phyloP scores from a whole-genome alignment of 1,140 invertebrate genomes.

The Diorhabda sublineata region DNA sequence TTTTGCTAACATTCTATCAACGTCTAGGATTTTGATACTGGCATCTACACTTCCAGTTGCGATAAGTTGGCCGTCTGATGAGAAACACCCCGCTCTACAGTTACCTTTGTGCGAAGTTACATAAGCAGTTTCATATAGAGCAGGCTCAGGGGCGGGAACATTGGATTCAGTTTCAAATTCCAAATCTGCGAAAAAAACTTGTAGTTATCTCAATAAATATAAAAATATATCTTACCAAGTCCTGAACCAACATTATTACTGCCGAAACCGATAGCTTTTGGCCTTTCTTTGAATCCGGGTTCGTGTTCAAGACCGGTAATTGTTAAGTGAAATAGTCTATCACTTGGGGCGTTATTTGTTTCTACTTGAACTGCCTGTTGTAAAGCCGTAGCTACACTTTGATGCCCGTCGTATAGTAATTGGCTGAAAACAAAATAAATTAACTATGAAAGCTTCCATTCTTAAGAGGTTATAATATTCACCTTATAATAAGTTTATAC shows the following conservation, averaged over 20 bases:
- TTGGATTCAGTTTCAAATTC: conserved; percentile 94
- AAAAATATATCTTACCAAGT: conserved; percentile 53
- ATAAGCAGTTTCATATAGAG: conserved; percentile 96
- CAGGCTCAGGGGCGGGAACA: conserved; percentile 86
- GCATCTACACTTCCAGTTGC: conserved; percentile 97
- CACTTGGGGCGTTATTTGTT: conserved; percentile 91
- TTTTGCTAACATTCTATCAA: conserved; percentile 96
- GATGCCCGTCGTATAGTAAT: conserved; percentile 89
- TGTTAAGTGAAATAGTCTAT: conserved; percentile 80
- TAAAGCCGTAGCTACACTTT: conserved; percentile 80
- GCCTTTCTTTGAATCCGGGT: conserved; percentile 65
- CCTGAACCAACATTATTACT: conserved; percentile 77
- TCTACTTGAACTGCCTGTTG: conserved; percentile 79
- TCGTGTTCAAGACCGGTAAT: conserved; percentile 83
- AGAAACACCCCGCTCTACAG: conserved; percentile 92
- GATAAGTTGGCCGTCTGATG: conserved; percentile 89
- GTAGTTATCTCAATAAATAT: background rate
- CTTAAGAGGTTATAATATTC: conserved; percentile 31
- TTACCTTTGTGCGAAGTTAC: conserved; percentile 98
- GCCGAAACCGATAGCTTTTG: conserved; percentile 56
- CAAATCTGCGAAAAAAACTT: conserved; percentile 60
- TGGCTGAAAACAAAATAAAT: conserved; percentile 61
- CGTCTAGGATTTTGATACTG: conserved; percentile 97
- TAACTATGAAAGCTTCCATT: conserved; percentile 18
- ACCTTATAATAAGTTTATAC: conserved; percentile 88